phyloP scores from a whole-genome alignment of 37 sponge, comb jelly and placozoan species.

The Aphrocallistes beatrix region DNA sequence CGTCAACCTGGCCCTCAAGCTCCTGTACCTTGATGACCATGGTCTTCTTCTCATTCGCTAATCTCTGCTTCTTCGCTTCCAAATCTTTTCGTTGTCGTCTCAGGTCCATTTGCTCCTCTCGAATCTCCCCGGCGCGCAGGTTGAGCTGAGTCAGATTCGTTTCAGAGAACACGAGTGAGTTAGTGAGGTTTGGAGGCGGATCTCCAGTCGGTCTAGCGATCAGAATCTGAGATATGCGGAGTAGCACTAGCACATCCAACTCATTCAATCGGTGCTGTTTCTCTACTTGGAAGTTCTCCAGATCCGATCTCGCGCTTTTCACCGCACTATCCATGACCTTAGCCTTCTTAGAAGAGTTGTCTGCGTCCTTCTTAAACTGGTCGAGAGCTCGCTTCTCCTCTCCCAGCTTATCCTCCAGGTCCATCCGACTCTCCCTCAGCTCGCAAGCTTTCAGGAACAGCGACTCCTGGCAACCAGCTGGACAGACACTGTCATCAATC shows the following conservation, averaged over 20 bases:
- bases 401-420: constrained; percentile 62
- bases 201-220: constrained; percentile 27
- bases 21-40: constrained; percentile 34
- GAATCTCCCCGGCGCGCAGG: constrained; percentile 30
- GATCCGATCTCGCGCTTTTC: constrained; percentile 70
- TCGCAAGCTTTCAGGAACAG: constrained; percentile 57
- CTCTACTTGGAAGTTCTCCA: constrained; percentile 77
- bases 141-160: neutral
- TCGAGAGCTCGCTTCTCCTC: constrained; percentile 83
- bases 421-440: constrained; percentile 70
- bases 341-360: constrained; percentile 71
- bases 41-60: constrained; percentile 67
- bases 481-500: constrained; percentile 84
- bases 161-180: constrained; percentile 20
- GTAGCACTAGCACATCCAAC: constrained; percentile 70
- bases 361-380: constrained; percentile 59
- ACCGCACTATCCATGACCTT: constrained; percentile 76
- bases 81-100: neutral
- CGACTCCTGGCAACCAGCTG: constrained; percentile 73
- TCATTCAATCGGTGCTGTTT: constrained; percentile 95
- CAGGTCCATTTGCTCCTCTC: constrained; percentile 26
- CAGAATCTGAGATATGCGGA: constrained; percentile 73
- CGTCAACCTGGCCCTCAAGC: constrained; percentile 49
- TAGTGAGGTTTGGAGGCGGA: constrained; percentile 29
- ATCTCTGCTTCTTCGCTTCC: neutral